Conservation (phyloP, 2,888 invertebrate genomes). For the Rotaria socialis region DNA sequence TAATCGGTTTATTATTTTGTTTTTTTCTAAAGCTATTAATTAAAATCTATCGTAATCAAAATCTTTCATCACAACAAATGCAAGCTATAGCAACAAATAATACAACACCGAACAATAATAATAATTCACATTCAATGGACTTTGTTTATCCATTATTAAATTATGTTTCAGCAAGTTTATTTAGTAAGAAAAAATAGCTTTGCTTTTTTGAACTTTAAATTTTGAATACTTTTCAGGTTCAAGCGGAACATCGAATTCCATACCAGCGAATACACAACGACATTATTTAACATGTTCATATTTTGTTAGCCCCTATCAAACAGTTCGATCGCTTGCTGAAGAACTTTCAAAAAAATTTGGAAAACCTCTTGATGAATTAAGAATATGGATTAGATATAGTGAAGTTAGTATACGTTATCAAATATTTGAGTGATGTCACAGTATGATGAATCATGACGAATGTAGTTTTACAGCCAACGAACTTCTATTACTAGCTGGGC, state of each 20-base stretch:
- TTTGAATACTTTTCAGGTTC: background rate
- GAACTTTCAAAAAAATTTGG: slow-evolving; percentile 15
- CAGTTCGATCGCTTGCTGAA: background rate
- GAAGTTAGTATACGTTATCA: background rate
- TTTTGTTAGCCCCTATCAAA: slow-evolving; percentile 29
- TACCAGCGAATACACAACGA: background rate
- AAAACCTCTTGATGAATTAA: background rate
- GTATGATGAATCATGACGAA: too few species aligned
- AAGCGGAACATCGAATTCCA: background rate
- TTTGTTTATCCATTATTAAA: slow-evolving; percentile 27
- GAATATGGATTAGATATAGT: background rate
- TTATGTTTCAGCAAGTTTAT: background rate
- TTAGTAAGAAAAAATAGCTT: background rate
- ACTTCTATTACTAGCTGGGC: too few species aligned
- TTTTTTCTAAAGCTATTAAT: background rate
- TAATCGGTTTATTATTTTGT: background rate
- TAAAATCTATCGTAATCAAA: slow-evolving; percentile 27
- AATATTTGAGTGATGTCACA: too few species aligned
- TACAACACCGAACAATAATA: background rate
- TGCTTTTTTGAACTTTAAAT: background rate
- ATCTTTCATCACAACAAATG: slow-evolving; percentile 20
- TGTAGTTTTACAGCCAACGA: too few species aligned
- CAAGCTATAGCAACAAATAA: background rate
- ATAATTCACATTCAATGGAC: background rate
- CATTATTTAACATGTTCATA: background rate